Conservation (phyloP, 2,113 vertebrate genomes). For the Megaleporinus macrocephalus region DNA sequence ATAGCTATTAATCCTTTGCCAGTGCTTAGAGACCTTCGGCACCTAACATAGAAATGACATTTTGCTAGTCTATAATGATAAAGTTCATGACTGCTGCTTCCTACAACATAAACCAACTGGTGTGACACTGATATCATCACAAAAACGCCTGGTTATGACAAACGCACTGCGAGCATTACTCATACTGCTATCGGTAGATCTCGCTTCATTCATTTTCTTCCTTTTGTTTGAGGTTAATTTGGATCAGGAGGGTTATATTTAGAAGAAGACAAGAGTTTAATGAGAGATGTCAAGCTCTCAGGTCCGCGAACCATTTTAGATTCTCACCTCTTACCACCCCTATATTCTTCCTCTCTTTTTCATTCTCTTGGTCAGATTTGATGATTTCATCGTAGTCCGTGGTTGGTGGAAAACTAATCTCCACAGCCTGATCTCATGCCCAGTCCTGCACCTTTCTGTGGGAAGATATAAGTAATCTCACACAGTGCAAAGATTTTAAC, state of each 20-base stretch:
- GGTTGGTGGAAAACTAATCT: conserved; percentile 44
- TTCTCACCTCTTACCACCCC: conserved; percentile 3
- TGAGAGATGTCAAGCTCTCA: neutral
- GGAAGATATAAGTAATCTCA: conserved; percentile 44
- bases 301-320: neutral
- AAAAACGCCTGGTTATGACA: neutral
- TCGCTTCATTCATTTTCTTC: neutral
- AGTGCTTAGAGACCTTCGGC: neutral
- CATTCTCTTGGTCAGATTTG: conserved; percentile 30
- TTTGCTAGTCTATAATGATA: neutral
- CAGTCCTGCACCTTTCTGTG: conserved; percentile 39
- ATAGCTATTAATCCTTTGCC: neutral
- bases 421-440: conserved; percentile 41
- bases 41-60: neutral
- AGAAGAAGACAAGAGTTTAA: neutral
- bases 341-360: conserved; percentile 35
- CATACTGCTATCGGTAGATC: neutral
- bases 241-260: neutral
- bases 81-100: neutral
- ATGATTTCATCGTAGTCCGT: conserved; percentile 33
- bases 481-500: conserved; percentile 37
- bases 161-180: neutral
- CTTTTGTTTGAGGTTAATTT: neutral
- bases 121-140: neutral
- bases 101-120: neutral